A percentile compares a stretch with the other conserved stretches of the same genome.
Conservation (phyloP, 2,888 invertebrate genomes). For the Drosophila conformis region DNA sequence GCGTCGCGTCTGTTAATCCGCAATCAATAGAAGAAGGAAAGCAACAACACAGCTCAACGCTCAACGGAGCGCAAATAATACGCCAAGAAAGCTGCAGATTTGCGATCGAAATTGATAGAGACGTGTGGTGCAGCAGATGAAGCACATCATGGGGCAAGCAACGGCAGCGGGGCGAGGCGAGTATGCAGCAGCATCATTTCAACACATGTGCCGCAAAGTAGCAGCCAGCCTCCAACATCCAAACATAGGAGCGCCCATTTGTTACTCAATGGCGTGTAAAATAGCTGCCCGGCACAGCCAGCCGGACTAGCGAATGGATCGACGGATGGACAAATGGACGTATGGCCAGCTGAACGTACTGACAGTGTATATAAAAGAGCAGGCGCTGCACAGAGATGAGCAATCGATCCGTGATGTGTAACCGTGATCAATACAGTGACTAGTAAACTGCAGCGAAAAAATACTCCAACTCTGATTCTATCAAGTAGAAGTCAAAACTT, state of each 20-base stretch:
- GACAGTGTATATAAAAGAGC: slow-evolving; percentile 16
- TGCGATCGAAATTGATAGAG: slow-evolving; percentile 63
- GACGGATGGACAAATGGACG: slow-evolving; percentile 35
- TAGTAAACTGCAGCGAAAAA: not conserved
- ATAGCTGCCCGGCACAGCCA: slow-evolving; percentile 64
- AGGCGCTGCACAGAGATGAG: slow-evolving; percentile 36
- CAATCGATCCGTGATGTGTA: slow-evolving; percentile 6
- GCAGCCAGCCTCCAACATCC: slow-evolving; percentile 22
- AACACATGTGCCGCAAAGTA: slow-evolving; percentile 2
- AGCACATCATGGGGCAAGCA: not conserved
- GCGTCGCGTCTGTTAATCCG: slow-evolving; percentile 57
- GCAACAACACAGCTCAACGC: slow-evolving; percentile 27
- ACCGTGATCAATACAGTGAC: not conserved
- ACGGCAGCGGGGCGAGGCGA: not conserved
- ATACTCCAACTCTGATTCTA: not conserved
- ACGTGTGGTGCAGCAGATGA: slow-evolving; percentile 30
- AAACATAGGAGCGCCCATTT: slow-evolving; percentile 56
- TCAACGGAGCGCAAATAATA: slow-evolving; percentile 61
- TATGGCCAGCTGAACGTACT: slow-evolving; percentile 16
- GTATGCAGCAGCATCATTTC: not conserved
- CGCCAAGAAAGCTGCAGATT: slow-evolving; percentile 54
- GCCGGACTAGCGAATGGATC: slow-evolving; percentile 38
- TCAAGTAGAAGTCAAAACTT: not conserved
- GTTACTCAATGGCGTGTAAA: slow-evolving; percentile 76
- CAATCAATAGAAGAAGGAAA: slow-evolving; percentile 62